phyloP scores from a whole-genome alignment of 2,888 invertebrate genomes.

The Hartigia nigra region DNA sequence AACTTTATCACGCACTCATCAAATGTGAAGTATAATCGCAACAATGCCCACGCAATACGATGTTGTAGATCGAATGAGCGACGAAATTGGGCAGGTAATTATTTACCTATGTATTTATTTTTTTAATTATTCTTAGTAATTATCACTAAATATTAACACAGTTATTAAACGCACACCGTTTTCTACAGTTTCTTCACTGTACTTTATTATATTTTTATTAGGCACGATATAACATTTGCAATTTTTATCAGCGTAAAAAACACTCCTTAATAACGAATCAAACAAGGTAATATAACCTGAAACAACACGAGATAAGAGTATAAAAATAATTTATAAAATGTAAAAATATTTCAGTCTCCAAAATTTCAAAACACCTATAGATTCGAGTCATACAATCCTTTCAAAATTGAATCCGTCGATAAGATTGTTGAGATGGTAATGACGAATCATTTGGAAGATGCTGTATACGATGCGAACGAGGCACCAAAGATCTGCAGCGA shows the following conservation, averaged over 20 bases:
- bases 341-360: constrained; percentile 46
- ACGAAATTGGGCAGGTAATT: constrained; percentile 34
- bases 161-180: background rate
- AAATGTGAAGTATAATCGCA: background rate
- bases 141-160: background rate
- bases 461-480: constrained; percentile 71
- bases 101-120: too few relatives aligned
- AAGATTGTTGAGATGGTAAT: constrained; percentile 72
- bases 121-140: too few relatives aligned
- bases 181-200: background rate
- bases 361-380: constrained; percentile 75
- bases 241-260: background rate
- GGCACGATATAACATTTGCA: background rate
- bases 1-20: background rate
- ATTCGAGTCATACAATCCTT: constrained; percentile 73
- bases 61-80: constrained; percentile 26
- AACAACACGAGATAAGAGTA: background rate
- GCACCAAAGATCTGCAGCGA: constrained; percentile 70
- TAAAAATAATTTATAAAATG: background rate
- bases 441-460: constrained; percentile 70
- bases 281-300: background rate
- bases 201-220: background rate
- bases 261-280: background rate
- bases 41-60: constrained; percentile 34
- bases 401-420: constrained; percentile 72